Base-by-base conservation (phyloP, 2,888 invertebrate species). In the Luperina nickerlii region DNA sequence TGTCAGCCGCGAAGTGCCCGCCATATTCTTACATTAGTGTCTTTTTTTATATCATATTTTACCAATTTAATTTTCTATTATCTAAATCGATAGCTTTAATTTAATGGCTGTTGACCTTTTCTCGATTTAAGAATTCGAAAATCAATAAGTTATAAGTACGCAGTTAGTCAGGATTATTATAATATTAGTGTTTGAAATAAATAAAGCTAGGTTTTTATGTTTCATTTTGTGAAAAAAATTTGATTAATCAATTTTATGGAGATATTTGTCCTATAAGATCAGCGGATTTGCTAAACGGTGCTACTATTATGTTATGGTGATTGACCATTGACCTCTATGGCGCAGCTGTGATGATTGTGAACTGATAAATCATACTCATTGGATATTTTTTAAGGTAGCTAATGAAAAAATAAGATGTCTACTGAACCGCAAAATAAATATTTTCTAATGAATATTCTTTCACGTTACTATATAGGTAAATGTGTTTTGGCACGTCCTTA, bases 21-120 rank as follows among this genome's bases (percentile, higher is more conserved):
- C 78, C 72, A 81, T 79, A 73, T 80, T 81, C 69, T 82, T 54
- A n/a, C 78, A 81, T 83, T 81, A 81, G 71, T 68, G 57, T 62
- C 42, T 48, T 62, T 62, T 69, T 66, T 68, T 74, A 9, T 8
- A 48, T 63, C 68, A 70, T 76, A 69, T 76, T 77, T 74, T 75
- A 18, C 62, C 66, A 78, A 77, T 82, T 79, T 57, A 68, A 78
- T 85, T 78, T 78, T 73, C 78, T 86, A 68, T 88, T 77, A 68
- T 79, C 69, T 71, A 78, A 81, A 70, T 77, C 69, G 72, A 69
- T 27, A 74, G 73, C 76, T 88, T 84, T 84, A 84, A 89, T 88
- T 88, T 89, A 81, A 85, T 89, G 90, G 89, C 79, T 88, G 87
- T 89, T 91, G 89, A 92, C 92, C 90, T 91, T 90, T 89, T 84